These are phyloP conservation scores for Plebejus anna DNA, from an alignment of 2,888 invertebrate species.

Conservation along the genomic window DNA sequence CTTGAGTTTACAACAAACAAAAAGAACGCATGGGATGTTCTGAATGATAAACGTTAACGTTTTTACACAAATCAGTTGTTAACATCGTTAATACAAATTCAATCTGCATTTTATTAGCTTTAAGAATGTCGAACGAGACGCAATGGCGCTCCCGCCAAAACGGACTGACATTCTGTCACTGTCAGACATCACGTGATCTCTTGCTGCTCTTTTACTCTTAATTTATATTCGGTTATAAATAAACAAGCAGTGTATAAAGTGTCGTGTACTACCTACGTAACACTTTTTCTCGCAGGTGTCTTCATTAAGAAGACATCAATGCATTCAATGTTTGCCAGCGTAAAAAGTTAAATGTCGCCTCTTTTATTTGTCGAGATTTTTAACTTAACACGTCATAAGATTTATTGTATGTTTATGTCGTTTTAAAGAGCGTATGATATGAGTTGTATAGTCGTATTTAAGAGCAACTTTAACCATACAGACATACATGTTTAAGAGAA, in stretches of 20 bases:
- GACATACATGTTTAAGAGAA: background rate
- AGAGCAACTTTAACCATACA: too few relatives aligned
- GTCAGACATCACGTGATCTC: conserved; percentile 41
- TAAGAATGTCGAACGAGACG: conserved; percentile 48
- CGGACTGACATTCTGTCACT: conserved; percentile 54
- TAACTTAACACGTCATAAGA: background rate
- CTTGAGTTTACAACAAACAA: background rate
- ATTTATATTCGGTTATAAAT: conserved; percentile 43
- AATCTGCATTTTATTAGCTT: conserved; percentile 29
- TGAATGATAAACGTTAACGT: conserved; percentile 13
- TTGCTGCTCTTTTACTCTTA: conserved; percentile 45
- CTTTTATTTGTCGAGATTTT: conserved; percentile 4
- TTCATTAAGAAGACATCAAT: conserved; percentile 39
- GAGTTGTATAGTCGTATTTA: background rate
- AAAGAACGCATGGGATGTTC: background rate
- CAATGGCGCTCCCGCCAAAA: conserved; percentile 53
- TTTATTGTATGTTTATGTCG: background rate
- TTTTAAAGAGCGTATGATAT: background rate
- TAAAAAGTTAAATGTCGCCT: conserved; percentile 4
- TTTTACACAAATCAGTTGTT: conserved; percentile 21
- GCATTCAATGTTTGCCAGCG: conserved; percentile 29
- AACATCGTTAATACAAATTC: conserved; percentile 19
- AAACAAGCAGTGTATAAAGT: conserved; percentile 47
- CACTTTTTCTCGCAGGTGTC: conserved; percentile 54
- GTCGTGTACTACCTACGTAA: conserved; percentile 38